Evolutionary conservation across 2,797 vertebrate genomes (phyloP).

Genomic region (Pipistrellus pipistrellus): DNA sequence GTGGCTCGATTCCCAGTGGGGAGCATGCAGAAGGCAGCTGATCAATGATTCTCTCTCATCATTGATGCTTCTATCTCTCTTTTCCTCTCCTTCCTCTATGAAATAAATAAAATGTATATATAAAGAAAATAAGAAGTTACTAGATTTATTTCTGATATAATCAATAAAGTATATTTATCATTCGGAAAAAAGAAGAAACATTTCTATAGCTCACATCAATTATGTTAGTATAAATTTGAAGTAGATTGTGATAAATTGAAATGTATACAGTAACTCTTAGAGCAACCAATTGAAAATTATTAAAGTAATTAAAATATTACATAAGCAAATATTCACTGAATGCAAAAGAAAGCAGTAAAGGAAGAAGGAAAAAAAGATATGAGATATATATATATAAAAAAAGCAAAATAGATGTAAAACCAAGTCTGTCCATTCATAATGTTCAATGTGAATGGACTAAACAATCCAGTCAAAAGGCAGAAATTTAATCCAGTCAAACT

Average conservation of each 20-base stretch:
- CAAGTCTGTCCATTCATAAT: neutral
- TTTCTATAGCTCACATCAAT: neutral
- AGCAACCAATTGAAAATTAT: neutral
- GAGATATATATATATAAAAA: neutral
- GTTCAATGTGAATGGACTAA: neutral
- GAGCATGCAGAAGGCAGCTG: too few relatives aligned
- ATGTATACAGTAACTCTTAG: neutral
- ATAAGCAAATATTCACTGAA: neutral
- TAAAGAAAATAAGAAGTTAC: too few relatives aligned
- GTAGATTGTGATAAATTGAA: neutral
- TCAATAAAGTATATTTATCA: too few relatives aligned
- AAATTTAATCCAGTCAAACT: neutral
- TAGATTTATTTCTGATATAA: too few relatives aligned
- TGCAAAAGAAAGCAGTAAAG: neutral
- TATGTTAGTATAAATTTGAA: neutral
- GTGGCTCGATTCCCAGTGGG: too few relatives aligned
- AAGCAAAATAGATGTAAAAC: neutral
- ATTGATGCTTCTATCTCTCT: too few relatives aligned
- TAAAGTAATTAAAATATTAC: neutral
- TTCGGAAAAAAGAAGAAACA: too few relatives aligned
- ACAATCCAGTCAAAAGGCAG: neutral
- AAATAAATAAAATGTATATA: too few relatives aligned
- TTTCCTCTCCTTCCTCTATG: too few relatives aligned
- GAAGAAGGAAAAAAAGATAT: neutral
- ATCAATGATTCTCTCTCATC: too few relatives aligned